Evolutionary conservation across 1,140 invertebrate genomes (phyloP), one percentile per base, ranked within the genome.

Genomic region (Magallana gigas): DNA sequence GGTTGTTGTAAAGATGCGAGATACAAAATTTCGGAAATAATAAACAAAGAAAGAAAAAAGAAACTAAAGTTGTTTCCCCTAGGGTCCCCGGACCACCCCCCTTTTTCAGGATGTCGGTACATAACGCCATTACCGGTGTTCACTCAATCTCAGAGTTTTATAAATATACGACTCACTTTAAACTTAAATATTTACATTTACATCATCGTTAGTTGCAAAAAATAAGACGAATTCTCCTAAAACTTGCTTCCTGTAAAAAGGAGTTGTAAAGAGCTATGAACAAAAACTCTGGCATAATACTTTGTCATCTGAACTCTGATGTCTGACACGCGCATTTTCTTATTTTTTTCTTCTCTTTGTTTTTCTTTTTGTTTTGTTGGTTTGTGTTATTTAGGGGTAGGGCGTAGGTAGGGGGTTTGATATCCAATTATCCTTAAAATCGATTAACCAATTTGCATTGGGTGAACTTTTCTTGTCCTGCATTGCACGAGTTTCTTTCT

Each of bases 101-200:
- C 18, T 62, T 29, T 76, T 12, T 48, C 68, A 18, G 68, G 68
- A 76, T 76, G 36, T 76, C 68, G 12, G 36, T 29, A 29, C 11
- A 48, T 48, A 48, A 76, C 23, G 68, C 23, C 68, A 76, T 76
- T 76, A 76, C 68, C 68, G 68, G 11, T 36, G 5, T 76, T 76
- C 68, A 64, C 60, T 76, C 18, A 76, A 76, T 29, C 18, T 76
- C 68, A 8, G 23, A 12, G 12, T 76, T 71, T 71, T 71, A 23
- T 71, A 71, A 71, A 71, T 71, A 71, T 29, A 71, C 68, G 68
- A 71, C 68, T 71, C 68, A 71, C 68, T 71, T 71, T 71, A 71
- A 71, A 71, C 68, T 71, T 76, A 76, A 76, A 76, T 76, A 76
- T 76, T 76, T 76, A 76, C 36, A 29, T 29, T 76, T 76, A 76